Evolutionary conservation across 2,113 vertebrate genomes (phyloP).

Genomic region (Perca flavescens): DNA sequence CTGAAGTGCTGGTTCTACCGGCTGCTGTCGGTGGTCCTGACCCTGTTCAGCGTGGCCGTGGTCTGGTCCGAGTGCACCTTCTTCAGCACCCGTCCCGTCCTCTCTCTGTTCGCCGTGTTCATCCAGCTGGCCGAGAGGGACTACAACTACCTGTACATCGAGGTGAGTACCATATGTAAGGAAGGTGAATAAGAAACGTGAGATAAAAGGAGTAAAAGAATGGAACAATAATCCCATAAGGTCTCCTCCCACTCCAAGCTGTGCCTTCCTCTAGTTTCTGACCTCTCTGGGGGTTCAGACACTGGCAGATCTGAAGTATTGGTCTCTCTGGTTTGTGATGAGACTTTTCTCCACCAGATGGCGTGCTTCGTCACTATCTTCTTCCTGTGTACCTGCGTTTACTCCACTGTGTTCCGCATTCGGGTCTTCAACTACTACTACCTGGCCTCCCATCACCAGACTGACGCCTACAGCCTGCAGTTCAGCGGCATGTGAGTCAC

Average conservation of each 20-base stretch:
- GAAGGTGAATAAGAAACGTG: no score
- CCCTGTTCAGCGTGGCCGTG: constrained; percentile 91
- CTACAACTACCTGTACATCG: constrained; percentile 98
- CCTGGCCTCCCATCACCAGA: constrained; percentile 97
- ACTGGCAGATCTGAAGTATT: no score
- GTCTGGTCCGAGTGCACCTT: constrained; percentile 99
- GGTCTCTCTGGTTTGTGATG: no score
- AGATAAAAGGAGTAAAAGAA: no score
- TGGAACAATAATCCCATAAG: no score
- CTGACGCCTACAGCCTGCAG: constrained; percentile 97
- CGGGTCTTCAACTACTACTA: constrained; percentile 99
- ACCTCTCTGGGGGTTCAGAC: no score
- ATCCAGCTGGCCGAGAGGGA: constrained; percentile 95
- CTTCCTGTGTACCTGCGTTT: constrained; percentile 97
- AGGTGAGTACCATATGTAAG: constrained; percentile 82
- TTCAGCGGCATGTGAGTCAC: constrained; percentile 97
- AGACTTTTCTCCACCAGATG: constrained; percentile 86
- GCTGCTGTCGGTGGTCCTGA: constrained; percentile 89
- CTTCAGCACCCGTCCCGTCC: constrained; percentile 95
- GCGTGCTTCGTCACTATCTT: constrained; percentile 98
- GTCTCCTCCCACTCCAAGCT: no score
- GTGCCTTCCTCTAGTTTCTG: no score
- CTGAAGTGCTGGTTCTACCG: constrained; percentile 93
- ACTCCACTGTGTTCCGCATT: constrained; percentile 98
- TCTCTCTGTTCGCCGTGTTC: constrained; percentile 96